phyloP scores from a whole-genome alignment of 2,797 vertebrate species.

The Lutjanus campechanus region DNA sequence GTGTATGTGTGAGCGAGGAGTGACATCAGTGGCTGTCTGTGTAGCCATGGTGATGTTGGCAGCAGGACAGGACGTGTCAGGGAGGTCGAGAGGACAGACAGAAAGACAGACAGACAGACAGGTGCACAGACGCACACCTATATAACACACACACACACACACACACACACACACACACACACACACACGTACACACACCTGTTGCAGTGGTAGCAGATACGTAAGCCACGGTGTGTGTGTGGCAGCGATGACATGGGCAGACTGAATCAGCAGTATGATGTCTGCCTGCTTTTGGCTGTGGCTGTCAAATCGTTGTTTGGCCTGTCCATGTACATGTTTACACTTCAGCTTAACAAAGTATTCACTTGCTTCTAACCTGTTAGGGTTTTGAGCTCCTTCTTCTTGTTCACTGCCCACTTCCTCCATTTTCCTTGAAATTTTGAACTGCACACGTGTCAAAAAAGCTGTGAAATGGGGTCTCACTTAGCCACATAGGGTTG shows the following conservation, averaged over 20 bases:
- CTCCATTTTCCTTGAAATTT: neutral
- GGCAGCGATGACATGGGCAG: slow-evolving; percentile 49
- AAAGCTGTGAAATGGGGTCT: neutral
- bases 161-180: slow-evolving; percentile 51
- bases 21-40: slow-evolving; percentile 60
- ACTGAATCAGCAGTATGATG: slow-evolving; percentile 56
- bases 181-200: slow-evolving; percentile 44
- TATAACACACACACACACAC: slow-evolving; percentile 14
- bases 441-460: neutral
- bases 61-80: slow-evolving; percentile 57
- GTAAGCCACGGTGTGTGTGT: slow-evolving; percentile 39
- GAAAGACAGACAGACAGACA: slow-evolving; percentile 3
- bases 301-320: slow-evolving; percentile 24
- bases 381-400: neutral
- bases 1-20: slow-evolving; percentile 9
- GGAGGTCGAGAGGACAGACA: slow-evolving; percentile 42
- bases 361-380: slow-evolving; percentile 44
- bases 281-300: slow-evolving; percentile 24
- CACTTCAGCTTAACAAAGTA: slow-evolving; percentile 41
- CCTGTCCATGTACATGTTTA: slow-evolving; percentile 39
- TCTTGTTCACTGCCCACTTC: slow-evolving; percentile 17
- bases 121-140: slow-evolving; percentile 24
- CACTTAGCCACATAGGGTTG: neutral
- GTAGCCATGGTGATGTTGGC: slow-evolving; percentile 67
- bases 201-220: slow-evolving; percentile 35